Conservation (phyloP, 1,140 invertebrate species). For the Aleiodes sp. region DNA sequence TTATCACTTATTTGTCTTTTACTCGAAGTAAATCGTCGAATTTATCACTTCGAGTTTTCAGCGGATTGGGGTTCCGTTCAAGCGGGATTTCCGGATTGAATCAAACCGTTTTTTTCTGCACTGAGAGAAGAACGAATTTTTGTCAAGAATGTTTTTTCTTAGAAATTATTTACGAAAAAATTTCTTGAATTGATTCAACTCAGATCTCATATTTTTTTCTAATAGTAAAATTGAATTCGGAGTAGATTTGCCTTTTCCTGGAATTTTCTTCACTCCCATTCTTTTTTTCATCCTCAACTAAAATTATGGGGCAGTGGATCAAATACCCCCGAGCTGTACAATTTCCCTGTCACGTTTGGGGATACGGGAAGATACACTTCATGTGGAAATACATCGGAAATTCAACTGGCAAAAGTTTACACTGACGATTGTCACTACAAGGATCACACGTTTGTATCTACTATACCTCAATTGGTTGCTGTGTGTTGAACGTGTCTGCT, state of each 20-base stretch:
- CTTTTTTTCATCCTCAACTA: background rate
- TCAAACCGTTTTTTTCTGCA: no score
- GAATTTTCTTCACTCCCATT: background rate
- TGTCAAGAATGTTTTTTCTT: no score
- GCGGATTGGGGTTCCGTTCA: no score
- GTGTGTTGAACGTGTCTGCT: constrained; percentile 6
- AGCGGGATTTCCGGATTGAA: no score
- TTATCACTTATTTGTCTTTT: no score
- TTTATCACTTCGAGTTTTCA: no score
- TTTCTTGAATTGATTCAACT: no score
- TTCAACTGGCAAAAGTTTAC: constrained; percentile 8
- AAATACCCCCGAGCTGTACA: background rate
- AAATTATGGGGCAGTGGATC: background rate
- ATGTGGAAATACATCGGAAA: background rate
- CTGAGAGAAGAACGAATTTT: no score
- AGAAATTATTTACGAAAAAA: no score
- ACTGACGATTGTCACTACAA: constrained; percentile 1
- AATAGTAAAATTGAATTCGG: no score
- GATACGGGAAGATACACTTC: background rate
- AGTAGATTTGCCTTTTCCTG: background rate
- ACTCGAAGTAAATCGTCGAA: no score
- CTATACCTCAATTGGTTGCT: constrained; percentile 1
- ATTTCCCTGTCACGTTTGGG: background rate
- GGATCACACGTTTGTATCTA: constrained; percentile 10
- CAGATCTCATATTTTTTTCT: no score